Evolutionary conservation across 2,797 vertebrate genomes (phyloP).

Genomic region (Sebastes kiyomatsui): DNA sequence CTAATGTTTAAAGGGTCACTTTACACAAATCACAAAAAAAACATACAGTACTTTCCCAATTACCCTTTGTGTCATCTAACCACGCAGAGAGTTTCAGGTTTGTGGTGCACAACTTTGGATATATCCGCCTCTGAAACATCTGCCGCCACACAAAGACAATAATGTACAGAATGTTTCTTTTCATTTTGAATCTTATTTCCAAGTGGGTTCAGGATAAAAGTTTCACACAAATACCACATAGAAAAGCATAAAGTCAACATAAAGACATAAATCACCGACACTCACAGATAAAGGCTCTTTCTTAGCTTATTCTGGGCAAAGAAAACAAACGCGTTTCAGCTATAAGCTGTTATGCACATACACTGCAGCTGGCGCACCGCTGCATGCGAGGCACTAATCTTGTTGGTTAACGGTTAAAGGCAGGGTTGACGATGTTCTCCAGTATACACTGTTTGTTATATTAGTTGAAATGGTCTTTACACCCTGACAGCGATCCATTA

Average conservation of each 20-base stretch:
- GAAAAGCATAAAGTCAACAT: neutral
- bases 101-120: neutral
- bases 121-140: neutral
- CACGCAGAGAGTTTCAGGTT: neutral
- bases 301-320: too few relatives aligned
- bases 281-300: too few relatives aligned
- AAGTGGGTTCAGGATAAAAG: neutral
- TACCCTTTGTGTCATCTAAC: neutral
- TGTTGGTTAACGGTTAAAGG: too few relatives aligned
- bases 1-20: neutral
- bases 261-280: neutral
- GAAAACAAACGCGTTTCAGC: too few relatives aligned
- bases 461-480: too few relatives aligned
- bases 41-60: neutral
- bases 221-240: neutral
- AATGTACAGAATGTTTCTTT: neutral
- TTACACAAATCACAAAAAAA: neutral
- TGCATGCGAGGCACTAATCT: too few relatives aligned
- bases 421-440: too few relatives aligned
- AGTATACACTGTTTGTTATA: too few relatives aligned
- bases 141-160: neutral
- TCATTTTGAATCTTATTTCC: neutral
- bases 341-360: too few relatives aligned
- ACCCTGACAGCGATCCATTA: too few relatives aligned
- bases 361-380: too few relatives aligned